phyloP scores from a whole-genome alignment of 2,797 vertebrate species.

The Heterohyrax brucei region DNA sequence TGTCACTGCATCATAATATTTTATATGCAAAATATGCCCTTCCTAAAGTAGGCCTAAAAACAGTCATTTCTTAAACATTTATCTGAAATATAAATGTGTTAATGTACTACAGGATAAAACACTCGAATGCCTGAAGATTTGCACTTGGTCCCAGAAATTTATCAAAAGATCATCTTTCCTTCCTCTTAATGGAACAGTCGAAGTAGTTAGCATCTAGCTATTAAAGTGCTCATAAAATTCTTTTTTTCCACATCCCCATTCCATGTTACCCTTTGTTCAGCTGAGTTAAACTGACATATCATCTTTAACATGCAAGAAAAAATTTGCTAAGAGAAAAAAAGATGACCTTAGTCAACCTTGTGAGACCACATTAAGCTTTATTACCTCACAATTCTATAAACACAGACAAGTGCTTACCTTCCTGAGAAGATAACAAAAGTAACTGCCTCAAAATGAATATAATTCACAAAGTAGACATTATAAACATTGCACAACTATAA shows the following conservation, averaged over 20 bases:
- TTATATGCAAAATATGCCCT: slow-evolving; percentile 88
- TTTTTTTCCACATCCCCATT: slow-evolving; percentile 5
- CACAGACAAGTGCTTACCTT: slow-evolving; percentile 53
- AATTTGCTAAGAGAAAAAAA: slow-evolving; percentile 47
- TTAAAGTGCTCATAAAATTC: slow-evolving; percentile 55
- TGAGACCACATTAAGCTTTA: slow-evolving; percentile 23
- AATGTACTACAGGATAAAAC: slow-evolving; percentile 77
- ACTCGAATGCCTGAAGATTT: slow-evolving; percentile 75
- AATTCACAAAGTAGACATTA: slow-evolving; percentile 44
- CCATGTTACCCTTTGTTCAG: slow-evolving; percentile 18
- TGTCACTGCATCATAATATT: slow-evolving; percentile 87
- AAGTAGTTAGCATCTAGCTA: slow-evolving; percentile 70
- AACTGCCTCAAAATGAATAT: slow-evolving; percentile 58
- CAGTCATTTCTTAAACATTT: slow-evolving; percentile 81
- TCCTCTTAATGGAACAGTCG: slow-evolving; percentile 67
- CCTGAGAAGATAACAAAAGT: slow-evolving; percentile 57
- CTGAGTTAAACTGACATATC: slow-evolving; percentile 7
- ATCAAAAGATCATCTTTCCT: slow-evolving; percentile 73
- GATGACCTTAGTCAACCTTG: slow-evolving; percentile 14
- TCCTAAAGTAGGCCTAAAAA: slow-evolving; percentile 84
- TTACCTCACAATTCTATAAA: slow-evolving; percentile 59
- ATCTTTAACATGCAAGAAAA: slow-evolving; percentile 21
- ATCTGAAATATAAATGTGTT: slow-evolving; percentile 85
- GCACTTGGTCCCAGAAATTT: slow-evolving; percentile 71
- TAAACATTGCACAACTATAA: slow-evolving; percentile 38